phyloP scores from a whole-genome alignment of 1,140 invertebrate genomes.

The Drosophila melanica region DNA sequence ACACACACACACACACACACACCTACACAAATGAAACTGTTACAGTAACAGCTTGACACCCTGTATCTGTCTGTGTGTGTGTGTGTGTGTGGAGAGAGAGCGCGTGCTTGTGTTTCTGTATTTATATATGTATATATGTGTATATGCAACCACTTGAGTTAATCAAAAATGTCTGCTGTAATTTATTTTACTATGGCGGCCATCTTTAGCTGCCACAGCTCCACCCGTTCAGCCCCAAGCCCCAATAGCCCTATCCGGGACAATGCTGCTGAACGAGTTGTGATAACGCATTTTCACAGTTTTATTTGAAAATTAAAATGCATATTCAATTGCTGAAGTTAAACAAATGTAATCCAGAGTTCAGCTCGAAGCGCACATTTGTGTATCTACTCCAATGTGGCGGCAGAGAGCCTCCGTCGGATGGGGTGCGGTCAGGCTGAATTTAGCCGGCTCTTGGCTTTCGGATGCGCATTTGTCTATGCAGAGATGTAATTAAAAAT shows the following conservation, averaged over 20 bases:
- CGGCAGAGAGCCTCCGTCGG: background rate
- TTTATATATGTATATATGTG: slow-evolving; percentile 42
- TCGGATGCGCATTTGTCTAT: slow-evolving; percentile 42
- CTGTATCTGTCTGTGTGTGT: slow-evolving; percentile 51
- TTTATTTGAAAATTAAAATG: slow-evolving; percentile 55
- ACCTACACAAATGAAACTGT: slow-evolving; percentile 21
- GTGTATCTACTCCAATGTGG: slow-evolving; percentile 17
- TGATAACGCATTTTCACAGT: slow-evolving; percentile 40
- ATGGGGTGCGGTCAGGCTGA: slow-evolving; percentile 18
- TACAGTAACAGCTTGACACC: slow-evolving; percentile 51
- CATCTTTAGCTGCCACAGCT: slow-evolving; percentile 60
- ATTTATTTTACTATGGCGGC: slow-evolving; percentile 82
- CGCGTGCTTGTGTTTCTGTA: slow-evolving; percentile 3
- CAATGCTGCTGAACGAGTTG: slow-evolving; percentile 33
- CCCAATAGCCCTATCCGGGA: background rate
- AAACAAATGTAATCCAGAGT: slow-evolving; percentile 53
- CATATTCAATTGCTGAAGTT: slow-evolving; percentile 40
- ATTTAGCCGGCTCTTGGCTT: background rate
- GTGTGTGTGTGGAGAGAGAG: slow-evolving; percentile 12
- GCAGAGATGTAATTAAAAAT: slow-evolving; percentile 72
- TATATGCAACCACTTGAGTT: slow-evolving; percentile 82
- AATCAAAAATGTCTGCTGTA: slow-evolving; percentile 83
- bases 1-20: background rate
- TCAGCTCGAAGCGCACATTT: slow-evolving; percentile 31
- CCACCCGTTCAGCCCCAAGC: background rate